Evolutionary conservation across 2,113 vertebrate species (phyloP), one percentile per base, ranked within the genome.

Genomic region (Oncorhynchus tshawytscha): DNA sequence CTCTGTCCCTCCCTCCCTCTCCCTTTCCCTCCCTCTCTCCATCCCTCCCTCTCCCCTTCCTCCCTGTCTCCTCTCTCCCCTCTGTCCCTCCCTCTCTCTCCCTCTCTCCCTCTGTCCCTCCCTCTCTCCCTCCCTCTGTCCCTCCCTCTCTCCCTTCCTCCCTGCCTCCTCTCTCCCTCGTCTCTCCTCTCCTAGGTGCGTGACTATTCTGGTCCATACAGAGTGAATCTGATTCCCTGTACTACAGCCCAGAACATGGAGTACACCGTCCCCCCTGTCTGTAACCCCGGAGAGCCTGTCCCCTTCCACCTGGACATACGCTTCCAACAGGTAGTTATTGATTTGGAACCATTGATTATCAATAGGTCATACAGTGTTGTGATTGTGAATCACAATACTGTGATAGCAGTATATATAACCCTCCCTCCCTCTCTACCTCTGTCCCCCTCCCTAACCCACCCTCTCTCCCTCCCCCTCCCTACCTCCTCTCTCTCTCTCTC

Each of bases 171-270:
- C 69, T 11, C 67, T 16, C 67, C 7, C 22, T 16, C 20, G 11
- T 7, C 15, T 48, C 3, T 48, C 65, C 71, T 70, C 71, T 18
- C 48, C 65, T 76, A 99, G 97, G 95, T 99, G 6, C 94, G 96
- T 34, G 97, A 99, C 91, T 99, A 98, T 83, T 98, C 97, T 0
- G 97, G 97, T 57, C 93, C 89, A 0, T 99, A 96, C 84, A 95
- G 90, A 0, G 91, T 99, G 67, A 97, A 94, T 84, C 85, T 99
- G 82, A 91, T 96, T 69, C 94, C 97, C 1, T 99, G 97, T 67
- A 94, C 94, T 18, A 88, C 95, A 0, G 85, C 92, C 3, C 86
- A 94, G 1, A 94, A 93, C n/a, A 91, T 95, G 72, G 94, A 96
- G 66, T 96, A 95, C 90, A 92, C 81, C 4, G 72, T 96, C 6